A percentile compares a stretch with the other conserved stretches of the same genome.
Evolutionary conservation across 2,797 vertebrate species (phyloP).

Genomic region (Brachyrhaphis roseni): DNA sequence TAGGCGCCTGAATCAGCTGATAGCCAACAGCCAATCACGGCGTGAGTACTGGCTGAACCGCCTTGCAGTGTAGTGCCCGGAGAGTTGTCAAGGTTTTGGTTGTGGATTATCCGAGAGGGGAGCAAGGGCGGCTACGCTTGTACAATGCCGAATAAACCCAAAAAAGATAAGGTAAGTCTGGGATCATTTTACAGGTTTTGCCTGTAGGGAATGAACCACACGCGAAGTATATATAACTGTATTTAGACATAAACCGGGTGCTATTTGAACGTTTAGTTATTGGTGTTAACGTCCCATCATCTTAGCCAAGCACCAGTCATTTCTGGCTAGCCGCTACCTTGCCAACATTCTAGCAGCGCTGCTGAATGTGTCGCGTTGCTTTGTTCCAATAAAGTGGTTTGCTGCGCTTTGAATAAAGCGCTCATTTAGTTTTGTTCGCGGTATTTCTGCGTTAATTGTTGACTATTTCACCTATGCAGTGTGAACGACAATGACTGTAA

Average conservation of each 20-base stretch:
- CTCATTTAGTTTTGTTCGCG: not conserved
- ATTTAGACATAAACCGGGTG: not conserved
- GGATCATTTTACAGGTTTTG: fast-evolving
- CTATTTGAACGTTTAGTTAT: constrained; percentile 13
- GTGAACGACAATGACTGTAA: constrained; percentile 1
- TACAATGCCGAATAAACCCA: constrained; percentile 87
- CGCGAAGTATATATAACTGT: fast-evolving
- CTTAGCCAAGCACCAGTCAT: constrained; percentile 50
- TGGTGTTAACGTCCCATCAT: constrained; percentile 50
- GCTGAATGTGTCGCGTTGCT: not conserved
- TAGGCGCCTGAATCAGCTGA: constrained; percentile 59
- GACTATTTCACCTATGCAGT: not conserved
- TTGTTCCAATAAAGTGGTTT: not conserved
- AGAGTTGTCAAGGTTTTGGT: constrained; percentile 71
- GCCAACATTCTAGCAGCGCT: constrained; percentile 32
- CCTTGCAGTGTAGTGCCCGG: constrained; percentile 53
- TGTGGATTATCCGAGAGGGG: constrained; percentile 64
- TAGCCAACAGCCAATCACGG: constrained; percentile 64
- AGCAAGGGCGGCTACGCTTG: constrained; percentile 70
- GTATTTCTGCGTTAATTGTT: not conserved
- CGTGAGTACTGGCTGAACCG: constrained; percentile 44
- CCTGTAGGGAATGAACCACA: not conserved
- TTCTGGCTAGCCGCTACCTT: constrained; percentile 54
- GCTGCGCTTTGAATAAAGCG: not conserved
- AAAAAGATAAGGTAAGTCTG: constrained; percentile 84